phyloP scores from a whole-genome alignment of 2,797 vertebrate species.

The Varecia variegata region DNA sequence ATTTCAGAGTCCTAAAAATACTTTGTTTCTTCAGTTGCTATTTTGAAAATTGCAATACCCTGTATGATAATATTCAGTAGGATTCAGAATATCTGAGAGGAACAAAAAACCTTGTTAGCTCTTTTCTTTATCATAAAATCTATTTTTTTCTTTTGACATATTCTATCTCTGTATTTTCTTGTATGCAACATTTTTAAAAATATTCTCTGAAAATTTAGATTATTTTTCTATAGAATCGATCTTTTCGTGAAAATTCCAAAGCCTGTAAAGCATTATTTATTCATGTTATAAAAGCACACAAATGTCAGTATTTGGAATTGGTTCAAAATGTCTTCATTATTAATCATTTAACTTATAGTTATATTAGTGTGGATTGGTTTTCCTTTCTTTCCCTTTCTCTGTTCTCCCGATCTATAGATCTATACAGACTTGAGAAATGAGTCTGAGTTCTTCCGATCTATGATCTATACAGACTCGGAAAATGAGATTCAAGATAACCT shows the following conservation, averaged over 20 bases:
- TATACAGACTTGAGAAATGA: too few species aligned
- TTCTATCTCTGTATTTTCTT: constrained; percentile 4
- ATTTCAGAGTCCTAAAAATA: not conserved
- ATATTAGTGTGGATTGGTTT: not conserved
- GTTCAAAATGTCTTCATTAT: not conserved
- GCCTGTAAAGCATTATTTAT: not conserved
- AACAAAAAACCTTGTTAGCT: not conserved
- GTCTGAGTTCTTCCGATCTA: too few species aligned
- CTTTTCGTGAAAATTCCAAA: not conserved
- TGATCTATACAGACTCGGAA: too few species aligned
- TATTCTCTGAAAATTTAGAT: not conserved
- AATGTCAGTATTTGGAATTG: not conserved
- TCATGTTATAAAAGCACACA: not conserved
- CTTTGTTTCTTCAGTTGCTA: constrained; percentile 10
- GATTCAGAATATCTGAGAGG: not conserved
- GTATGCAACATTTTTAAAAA: not conserved
- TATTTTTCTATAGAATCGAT: not conserved
- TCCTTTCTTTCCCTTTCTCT: not conserved
- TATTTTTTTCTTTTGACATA: constrained; percentile 3
- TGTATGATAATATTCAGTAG: not conserved
- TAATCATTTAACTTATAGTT: not conserved
- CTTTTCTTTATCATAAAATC: not conserved
- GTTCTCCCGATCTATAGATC: not conserved
- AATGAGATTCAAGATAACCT: not conserved
- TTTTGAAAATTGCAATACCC: constrained; percentile 14